These are phyloP conservation scores for Rotaria macrura DNA, from an alignment of 2,888 invertebrate genomes.

Conservation along the genomic window DNA sequence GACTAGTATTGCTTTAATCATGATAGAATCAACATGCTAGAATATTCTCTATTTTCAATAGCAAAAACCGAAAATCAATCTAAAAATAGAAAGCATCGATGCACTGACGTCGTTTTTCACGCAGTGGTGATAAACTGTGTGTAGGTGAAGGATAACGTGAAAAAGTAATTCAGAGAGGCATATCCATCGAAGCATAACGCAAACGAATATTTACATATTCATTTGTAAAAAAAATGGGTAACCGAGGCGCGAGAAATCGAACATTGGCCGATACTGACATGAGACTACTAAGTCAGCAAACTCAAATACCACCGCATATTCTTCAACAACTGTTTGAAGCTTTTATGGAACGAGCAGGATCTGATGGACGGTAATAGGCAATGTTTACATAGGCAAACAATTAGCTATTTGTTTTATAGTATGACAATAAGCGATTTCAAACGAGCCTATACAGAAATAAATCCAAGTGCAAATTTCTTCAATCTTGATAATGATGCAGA, in stretches of 20 bases:
- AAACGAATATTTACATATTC: not conserved
- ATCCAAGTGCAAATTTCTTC: not conserved
- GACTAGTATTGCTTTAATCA: conserved; percentile 97
- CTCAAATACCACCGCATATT: not conserved
- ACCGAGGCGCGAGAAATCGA: not conserved
- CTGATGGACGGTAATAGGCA: not conserved
- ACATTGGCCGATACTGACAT: not conserved
- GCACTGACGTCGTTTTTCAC: no score
- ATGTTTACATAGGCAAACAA: no score
- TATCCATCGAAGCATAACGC: not conserved
- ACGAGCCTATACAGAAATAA: not conserved
- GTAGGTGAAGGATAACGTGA: no score
- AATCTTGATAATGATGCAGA: not conserved
- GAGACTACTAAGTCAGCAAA: not conserved
- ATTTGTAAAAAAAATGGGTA: not conserved
- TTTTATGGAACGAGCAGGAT: not conserved
- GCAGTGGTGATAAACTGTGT: no score
- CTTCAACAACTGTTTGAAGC: conserved; percentile 4
- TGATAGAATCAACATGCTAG: conserved; percentile 45
- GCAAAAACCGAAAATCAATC: no score
- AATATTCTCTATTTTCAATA: no score
- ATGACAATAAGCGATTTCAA: not conserved
- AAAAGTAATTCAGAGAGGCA: no score
- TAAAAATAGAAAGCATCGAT: no score
- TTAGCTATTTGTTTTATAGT: not conserved